These are phyloP conservation scores for Campoletis raptor DNA, from an alignment of 2,888 invertebrate genomes.

Conservation along the genomic window DNA sequence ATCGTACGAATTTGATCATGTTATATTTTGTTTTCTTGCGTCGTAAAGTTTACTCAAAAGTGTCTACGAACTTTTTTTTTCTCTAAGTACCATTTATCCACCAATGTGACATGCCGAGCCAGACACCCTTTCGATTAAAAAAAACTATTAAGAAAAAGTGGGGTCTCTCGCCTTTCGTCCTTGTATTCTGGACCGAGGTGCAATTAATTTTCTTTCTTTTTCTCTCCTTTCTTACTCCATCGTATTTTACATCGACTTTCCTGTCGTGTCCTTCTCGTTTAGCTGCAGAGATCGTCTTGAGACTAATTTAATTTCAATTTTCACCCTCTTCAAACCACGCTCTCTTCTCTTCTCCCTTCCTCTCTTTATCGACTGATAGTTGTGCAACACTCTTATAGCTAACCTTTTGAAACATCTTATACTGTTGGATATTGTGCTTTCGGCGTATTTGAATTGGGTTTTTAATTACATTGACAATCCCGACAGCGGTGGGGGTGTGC, in stretches of 20 bases:
- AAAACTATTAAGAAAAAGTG: constrained; percentile 43
- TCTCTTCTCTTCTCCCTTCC: neutral
- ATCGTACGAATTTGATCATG: neutral
- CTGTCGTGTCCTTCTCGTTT: constrained; percentile 18
- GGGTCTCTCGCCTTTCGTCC: constrained; percentile 33
- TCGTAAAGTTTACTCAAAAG: constrained; percentile 14
- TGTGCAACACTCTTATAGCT: neutral
- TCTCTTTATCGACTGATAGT: neutral
- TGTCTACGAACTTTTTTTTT: constrained; percentile 22
- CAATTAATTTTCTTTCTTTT: constrained; percentile 71
- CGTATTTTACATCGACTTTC: constrained; percentile 17
- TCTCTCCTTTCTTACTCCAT: constrained; percentile 11
- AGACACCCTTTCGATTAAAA: constrained; percentile 40
- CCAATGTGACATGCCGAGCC: constrained; percentile 26
- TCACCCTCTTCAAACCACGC: constrained; percentile 41
- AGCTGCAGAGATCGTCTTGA: neutral
- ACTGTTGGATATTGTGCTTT: neutral
- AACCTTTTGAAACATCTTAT: neutral
- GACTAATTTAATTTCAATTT: constrained; percentile 75
- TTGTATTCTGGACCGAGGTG: constrained; percentile 65
- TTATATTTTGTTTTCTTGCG: neutral
- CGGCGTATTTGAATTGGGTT: neutral
- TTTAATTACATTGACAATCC: constrained; percentile 3
- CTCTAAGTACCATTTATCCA: neutral
- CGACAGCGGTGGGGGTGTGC: neutral